These are phyloP conservation scores for Ataeniobius toweri DNA, from an alignment of 2,797 vertebrate genomes.

Conservation along the genomic window DNA sequence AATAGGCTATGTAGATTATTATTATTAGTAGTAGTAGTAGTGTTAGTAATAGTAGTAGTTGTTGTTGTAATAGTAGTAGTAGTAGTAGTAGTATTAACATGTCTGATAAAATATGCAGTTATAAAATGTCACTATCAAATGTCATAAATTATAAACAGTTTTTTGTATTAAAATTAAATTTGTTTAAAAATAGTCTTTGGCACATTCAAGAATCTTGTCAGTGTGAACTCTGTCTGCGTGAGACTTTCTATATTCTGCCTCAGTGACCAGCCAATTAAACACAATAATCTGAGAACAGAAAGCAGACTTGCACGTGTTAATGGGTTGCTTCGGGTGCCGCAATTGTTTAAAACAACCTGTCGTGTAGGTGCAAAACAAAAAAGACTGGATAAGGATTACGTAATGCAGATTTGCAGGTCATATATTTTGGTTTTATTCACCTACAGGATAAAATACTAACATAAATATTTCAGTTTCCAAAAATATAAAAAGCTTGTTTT, in stretches of 20 bases:
- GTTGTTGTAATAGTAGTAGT: neutral
- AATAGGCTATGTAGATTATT: neutral
- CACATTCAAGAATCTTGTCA: neutral
- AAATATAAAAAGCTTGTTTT: neutral
- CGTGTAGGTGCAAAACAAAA: constrained; percentile 39
- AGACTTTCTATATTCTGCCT: neutral
- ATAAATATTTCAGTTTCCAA: constrained; percentile 1
- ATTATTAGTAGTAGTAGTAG: neutral
- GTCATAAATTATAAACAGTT: neutral
- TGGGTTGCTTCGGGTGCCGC: constrained; percentile 33
- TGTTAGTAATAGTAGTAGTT: neutral
- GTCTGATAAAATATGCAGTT: neutral
- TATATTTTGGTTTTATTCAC: constrained; percentile 43
- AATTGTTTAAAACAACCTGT: constrained; percentile 38
- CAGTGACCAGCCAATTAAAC: neutral
- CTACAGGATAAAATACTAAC: constrained; percentile 8
- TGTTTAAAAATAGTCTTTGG: neutral
- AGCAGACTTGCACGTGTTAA: constrained; percentile 28
- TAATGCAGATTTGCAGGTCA: constrained; percentile 44
- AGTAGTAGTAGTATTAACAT: too few relatives aligned
- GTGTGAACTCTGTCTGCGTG: neutral
- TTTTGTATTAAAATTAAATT: neutral
- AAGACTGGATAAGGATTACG: constrained; percentile 46
- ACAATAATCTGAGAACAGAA: constrained; percentile 1
- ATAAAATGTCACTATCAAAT: neutral